Percentiles rank a stretch among this genome's conserved stretches.
Evolutionary conservation across 2,888 invertebrate species (phyloP).

Genomic region (Dryadula phaetusa): DNA sequence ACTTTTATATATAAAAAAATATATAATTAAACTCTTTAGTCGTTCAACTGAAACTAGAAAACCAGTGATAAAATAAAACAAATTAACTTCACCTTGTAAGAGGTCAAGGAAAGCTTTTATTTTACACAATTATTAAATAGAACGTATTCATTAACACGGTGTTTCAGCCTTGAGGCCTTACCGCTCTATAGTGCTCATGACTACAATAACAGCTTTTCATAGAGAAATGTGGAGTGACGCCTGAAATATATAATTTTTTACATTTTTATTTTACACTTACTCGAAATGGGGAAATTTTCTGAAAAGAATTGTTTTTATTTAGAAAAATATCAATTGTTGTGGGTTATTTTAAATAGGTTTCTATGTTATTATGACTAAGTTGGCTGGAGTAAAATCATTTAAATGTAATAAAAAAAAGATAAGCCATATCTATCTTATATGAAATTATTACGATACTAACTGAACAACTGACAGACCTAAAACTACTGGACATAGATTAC

Average conservation of each 20-base stretch:
- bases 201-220: conserved; percentile 23
- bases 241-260: conserved; percentile 5
- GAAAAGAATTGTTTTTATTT: not conserved
- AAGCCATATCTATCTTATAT: too few relatives aligned
- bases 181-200: conserved; percentile 8
- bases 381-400: too few relatives aligned
- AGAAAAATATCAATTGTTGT: not conserved
- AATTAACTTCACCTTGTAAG: conserved; percentile 13
- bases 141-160: conserved; percentile 15
- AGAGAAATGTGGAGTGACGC: not conserved
- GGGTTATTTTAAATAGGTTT: too few relatives aligned
- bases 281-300: not conserved
- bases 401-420: too few relatives aligned
- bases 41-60: not conserved
- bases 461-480: too few relatives aligned
- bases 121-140: conserved; percentile 17
- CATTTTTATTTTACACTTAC: not conserved
- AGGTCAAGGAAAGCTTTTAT: conserved; percentile 22
- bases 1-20: not conserved
- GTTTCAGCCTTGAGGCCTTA: conserved; percentile 21
- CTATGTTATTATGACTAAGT: too few relatives aligned
- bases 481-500: too few relatives aligned
- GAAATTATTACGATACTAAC: too few relatives aligned
- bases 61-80: conserved; percentile 6
- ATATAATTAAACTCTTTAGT: not conserved